Percentiles rank a stretch among this genome's conserved stretches.
These are phyloP conservation scores for Pecten maximus DNA, from an alignment of 2,888 invertebrate genomes.

Conservation along the genomic window DNA sequence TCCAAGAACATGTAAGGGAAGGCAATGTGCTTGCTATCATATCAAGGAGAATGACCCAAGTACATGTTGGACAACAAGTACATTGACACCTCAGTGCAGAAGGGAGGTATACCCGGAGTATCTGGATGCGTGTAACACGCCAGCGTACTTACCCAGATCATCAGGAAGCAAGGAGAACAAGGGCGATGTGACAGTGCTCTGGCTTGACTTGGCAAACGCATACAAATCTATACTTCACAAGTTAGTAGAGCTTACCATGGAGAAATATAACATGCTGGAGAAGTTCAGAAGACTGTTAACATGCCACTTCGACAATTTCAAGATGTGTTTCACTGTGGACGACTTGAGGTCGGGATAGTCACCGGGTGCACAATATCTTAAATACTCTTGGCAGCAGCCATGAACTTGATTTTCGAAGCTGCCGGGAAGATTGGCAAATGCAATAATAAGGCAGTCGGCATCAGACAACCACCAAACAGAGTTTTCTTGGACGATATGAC, in stretches of 20 bases:
- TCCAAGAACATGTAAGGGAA: conserved; percentile 54
- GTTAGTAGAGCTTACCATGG: conserved; percentile 42
- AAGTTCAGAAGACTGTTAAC: not conserved
- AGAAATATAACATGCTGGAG: conserved; percentile 44
- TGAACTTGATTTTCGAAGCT: conserved; percentile 40
- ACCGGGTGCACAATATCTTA: not conserved
- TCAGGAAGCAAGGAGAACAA: conserved; percentile 48
- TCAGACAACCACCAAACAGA: conserved; percentile 42
- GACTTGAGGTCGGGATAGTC: not conserved
- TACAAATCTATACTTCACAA: conserved; percentile 54
- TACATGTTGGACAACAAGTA: conserved; percentile 48
- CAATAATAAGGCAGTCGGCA: not conserved
- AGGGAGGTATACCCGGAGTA: conserved; percentile 51
- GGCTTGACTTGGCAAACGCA: conserved; percentile 55
- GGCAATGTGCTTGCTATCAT: conserved; percentile 44
- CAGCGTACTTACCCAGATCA: conserved; percentile 44
- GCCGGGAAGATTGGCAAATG: conserved; percentile 36
- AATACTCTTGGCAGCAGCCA: conserved; percentile 38
- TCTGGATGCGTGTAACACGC: conserved; percentile 53
- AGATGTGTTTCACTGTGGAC: not conserved
- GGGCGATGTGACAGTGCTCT: conserved; percentile 48
- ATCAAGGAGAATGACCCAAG: conserved; percentile 34
- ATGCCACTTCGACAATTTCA: not conserved
- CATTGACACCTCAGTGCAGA: conserved; percentile 50
- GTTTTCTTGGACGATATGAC: too few relatives aligned